These are phyloP conservation scores for Numenius phaeopus DNA, from an alignment of 2,797 vertebrate genomes.

Conservation along the genomic window DNA sequence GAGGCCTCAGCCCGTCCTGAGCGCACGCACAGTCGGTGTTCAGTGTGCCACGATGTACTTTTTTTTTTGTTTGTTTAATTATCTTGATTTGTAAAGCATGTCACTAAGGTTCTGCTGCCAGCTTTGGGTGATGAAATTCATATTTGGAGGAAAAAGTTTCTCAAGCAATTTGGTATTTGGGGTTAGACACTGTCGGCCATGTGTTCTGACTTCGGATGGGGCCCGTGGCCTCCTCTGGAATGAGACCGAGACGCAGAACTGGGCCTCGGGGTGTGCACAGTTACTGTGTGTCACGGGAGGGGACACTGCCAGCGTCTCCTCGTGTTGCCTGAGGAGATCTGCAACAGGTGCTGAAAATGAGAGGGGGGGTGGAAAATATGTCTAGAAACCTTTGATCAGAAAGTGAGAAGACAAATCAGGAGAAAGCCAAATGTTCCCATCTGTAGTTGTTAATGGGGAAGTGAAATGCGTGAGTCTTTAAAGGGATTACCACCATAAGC, in stretches of 20 bases:
- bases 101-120: neutral
- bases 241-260: neutral
- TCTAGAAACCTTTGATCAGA: neutral
- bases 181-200: neutral
- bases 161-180: neutral
- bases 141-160: neutral
- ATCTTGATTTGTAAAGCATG: neutral
- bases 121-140: accelerated
- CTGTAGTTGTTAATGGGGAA: neutral
- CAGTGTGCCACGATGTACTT: neutral
- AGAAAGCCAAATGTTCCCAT: slow-evolving; percentile 33
- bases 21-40: accelerated
- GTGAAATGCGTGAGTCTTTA: slow-evolving; percentile 32
- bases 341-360: neutral
- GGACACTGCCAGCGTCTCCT: neutral
- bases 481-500: slow-evolving; percentile 17
- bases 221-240: neutral
- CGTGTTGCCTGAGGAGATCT: neutral
- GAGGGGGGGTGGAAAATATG: no score
- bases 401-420: slow-evolving; percentile 12
- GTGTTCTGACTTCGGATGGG: neutral
- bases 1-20: neutral
- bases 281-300: neutral
- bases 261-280: neutral
- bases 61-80: neutral